Base-by-base conservation (phyloP, 2,797 vertebrate species). In the Tapirus indicus region DNA sequence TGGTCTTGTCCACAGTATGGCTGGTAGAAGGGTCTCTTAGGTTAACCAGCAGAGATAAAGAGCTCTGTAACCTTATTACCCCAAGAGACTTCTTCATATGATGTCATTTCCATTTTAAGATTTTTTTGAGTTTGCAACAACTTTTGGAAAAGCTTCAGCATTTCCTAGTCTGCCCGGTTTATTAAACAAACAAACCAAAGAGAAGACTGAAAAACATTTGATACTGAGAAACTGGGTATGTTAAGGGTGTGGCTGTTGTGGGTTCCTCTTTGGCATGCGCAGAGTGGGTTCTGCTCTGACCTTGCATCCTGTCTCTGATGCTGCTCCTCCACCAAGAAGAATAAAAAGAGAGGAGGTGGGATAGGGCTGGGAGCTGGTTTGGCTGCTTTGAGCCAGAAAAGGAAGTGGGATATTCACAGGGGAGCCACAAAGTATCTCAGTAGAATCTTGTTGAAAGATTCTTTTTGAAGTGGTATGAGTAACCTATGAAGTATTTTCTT, bases 91-190 rank as follows among this genome's bases (percentile, higher is more conserved):
- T 98, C 78, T 95, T 98, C 54, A 52, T 77, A 14, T 98, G 97
- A 97, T 98, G 97, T 98, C 16, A 94, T 94, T 98, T 98, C 97
- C 98, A 97, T 98, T 98, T 98, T 98, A 98, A 98, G 97, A 94
- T 79, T 68, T 95, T 95, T 93, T 94, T 77, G 84, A 98, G 82
- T 97, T 97, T 97, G 0, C 58, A 95, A 62, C 75, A 97, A 66
- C 62, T 95, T 97, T 86, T 91, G 64, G 52, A 92, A 91, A 96
- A 94, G 38, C 75, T 69, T 93, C 58, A 85, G 14, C 60, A 62
- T 94, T 95, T 97, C 56, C 82, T 95, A 60, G 3, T 85, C 68
- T 88, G 71, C 52, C 29, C 58, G 93, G 0, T 94, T 58, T 95
- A 12, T 93, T 97, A 94, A 90, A 72, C 86, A 95, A 87, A 95